These are phyloP conservation scores for Pollenia angustigena DNA, from an alignment of 2,888 invertebrate species.

Conservation along the genomic window DNA sequence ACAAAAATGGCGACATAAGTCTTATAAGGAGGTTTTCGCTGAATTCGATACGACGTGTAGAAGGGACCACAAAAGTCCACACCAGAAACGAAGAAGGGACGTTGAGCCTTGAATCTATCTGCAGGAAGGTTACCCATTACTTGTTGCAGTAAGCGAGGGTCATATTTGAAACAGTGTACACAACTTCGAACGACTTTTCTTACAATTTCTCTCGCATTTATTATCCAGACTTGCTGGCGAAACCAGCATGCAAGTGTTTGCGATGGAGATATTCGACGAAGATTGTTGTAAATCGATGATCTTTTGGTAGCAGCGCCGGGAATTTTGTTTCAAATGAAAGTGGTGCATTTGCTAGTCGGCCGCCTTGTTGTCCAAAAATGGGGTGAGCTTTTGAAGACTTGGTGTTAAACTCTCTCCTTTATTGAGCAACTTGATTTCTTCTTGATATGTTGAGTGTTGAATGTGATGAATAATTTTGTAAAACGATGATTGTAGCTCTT, in stretches of 20 bases:
- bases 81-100: background rate
- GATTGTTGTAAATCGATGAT: conserved; percentile 10
- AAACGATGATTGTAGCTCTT: conserved; percentile 18
- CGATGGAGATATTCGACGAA: conserved; percentile 29
- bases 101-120: conserved; percentile 39
- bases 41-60: too few species aligned
- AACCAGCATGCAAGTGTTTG: conserved; percentile 39
- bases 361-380: conserved; percentile 24
- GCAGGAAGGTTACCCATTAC: conserved; percentile 68
- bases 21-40: too few species aligned
- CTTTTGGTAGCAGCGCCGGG: conserved; percentile 57
- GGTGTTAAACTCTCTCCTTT: background rate
- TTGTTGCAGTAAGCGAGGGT: conserved; percentile 58
- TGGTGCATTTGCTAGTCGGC: conserved; percentile 47
- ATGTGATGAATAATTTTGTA: conserved; percentile 15
- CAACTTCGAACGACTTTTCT: conserved; percentile 55
- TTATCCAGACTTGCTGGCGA: conserved; percentile 60
- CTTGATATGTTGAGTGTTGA: conserved; percentile 12
- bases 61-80: too few species aligned
- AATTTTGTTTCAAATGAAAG: conserved; percentile 74
- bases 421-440: conserved; percentile 18
- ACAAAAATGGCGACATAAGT: conserved; percentile 1
- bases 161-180: conserved; percentile 45
- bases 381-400: conserved; percentile 23
- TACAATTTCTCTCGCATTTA: conserved; percentile 49